Evolutionary conservation across 2,113 vertebrate species (phyloP), one percentile per base, ranked within the genome.

Genomic region (Pao palembangensis): DNA sequence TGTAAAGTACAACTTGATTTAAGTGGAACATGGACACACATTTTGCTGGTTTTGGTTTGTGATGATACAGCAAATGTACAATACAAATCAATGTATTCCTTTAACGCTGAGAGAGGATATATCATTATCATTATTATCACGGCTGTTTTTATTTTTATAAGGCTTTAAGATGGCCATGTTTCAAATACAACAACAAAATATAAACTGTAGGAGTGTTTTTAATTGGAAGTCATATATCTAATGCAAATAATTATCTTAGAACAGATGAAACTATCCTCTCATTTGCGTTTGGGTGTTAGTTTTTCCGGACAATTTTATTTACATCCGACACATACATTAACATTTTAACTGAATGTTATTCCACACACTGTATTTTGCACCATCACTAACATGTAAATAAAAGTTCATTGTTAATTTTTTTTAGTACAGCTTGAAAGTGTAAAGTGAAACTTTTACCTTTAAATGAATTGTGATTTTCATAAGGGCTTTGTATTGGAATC

Each of bases 311-410:
- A 58, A n/a, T 70, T 65, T 83, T 87, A 82, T 88, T 89, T 89
- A 88, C 84, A 87, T 80, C 76, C 71, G 71, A 81, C 63, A 76
- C 81, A 77, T 67, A 87, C 75, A 75, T 77, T 66, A 78, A 66
- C 52, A 75, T 85, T 83, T 79, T 74, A 55, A 77, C 59, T 82
- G 85, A 88, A 88, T 88, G 88, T 89, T 60, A 75, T 88, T 70
- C 79, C 69, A 73, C 73, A 84, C 85, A 88, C 86, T 89, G 86
- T 88, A 85, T 75, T 89, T 87, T 87, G 83, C 75, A 83, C 73
- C 82, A 82, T 79, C 81, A 78, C 84, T 84, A 85, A 61, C 34
- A 68, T 88, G 86, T 87, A 86, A 76, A 88, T 84, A 86, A 58
- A 85, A 74, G 65, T 81, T 67, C 65, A 21, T 85, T 66, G 71